Evolutionary conservation across 2,797 vertebrate species (phyloP).

Genomic region (Sebastes steindachneri): DNA sequence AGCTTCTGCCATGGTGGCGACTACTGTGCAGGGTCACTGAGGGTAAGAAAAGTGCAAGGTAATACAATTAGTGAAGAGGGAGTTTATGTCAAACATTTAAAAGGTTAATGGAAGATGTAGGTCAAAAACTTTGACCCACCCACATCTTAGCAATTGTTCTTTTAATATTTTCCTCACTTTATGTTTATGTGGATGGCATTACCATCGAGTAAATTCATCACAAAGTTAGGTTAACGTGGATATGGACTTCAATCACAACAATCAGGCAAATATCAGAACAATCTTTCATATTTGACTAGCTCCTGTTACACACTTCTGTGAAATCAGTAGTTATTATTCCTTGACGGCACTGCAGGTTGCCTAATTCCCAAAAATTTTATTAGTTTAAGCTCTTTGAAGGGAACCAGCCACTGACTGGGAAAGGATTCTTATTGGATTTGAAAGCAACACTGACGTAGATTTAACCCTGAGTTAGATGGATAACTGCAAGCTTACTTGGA

Average conservation of each 20-base stretch:
- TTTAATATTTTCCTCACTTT: background rate
- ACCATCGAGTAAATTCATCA: background rate
- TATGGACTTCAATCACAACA: background rate
- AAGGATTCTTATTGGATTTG: background rate
- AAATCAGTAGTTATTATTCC: background rate
- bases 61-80: background rate
- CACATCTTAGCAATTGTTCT: background rate
- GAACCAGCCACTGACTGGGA: background rate
- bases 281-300: background rate
- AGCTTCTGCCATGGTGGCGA: constrained; percentile 94
- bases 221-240: background rate
- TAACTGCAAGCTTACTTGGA: background rate
- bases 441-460: background rate
- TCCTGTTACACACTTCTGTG: background rate
- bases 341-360: background rate
- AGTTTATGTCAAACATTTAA: background rate
- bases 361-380: background rate
- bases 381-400: background rate
- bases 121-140: background rate
- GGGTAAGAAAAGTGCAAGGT: background rate
- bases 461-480: background rate
- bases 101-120: background rate
- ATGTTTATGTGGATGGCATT: background rate
- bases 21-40: constrained; percentile 59
- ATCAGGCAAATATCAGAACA: background rate